Base-by-base conservation (phyloP, 2,888 invertebrate genomes). In the Tipula confusa region DNA sequence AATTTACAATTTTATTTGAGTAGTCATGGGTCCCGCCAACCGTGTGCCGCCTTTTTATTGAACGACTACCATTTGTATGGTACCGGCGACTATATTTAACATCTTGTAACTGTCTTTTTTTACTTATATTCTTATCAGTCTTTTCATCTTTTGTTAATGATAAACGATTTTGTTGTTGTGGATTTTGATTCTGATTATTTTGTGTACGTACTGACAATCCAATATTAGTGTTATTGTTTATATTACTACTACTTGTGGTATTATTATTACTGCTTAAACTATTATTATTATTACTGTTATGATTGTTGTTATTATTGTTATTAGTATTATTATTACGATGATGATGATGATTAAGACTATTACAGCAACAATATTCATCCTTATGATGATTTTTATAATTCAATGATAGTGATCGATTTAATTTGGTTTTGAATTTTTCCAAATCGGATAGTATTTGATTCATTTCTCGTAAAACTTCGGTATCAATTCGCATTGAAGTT, bases 21-120 rank as follows among this genome's bases (percentile, higher is more conserved):
- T 89, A 95, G 90, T 97, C 97, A 89, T 96, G 96, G n/a, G 96
- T 95, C 83, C 97, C 97, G 85, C 97, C 97, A 7, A 97, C 97
- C 0, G 97, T 97, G 90, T 97, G 97, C 31, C 97, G 92, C 79
- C 97, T 92, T 89, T 96, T 96, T 87, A 96, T 95, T 85, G 95
- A 95, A 83, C 90, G 88, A 87, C 88, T 89, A 48, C 84, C 38
- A 64, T 83, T 79, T 11, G 43, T 29, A 48, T 83, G 83, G 24
- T 48, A 28, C n/a, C 83, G 43, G 36, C 84, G 84, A 64, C 84
- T 80, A 84, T 84, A 83, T 84, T 84, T 83, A 84, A 84, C 84
- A 84, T 89, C 89, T 85, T 89, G 89, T 85, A 89, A 90, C 88
- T 94, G 94, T 79, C 94, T 92, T 86, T 94, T 92, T 87, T 94